Evolutionary conservation across 1,140 invertebrate genomes (phyloP).

Genomic region (Heliothis virescens): DNA sequence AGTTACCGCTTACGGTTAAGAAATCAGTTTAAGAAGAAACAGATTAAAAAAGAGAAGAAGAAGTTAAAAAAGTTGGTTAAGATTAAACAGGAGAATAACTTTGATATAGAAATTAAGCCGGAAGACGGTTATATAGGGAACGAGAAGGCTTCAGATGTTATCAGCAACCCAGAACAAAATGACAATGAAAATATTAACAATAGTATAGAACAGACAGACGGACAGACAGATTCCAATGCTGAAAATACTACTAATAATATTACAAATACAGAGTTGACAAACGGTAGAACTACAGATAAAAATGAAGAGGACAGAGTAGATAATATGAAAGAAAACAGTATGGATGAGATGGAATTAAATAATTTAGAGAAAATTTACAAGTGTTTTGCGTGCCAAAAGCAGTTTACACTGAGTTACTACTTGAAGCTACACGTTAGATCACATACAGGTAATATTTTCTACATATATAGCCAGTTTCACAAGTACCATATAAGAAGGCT

Average conservation of each 20-base stretch:
- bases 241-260: slow-evolving; percentile 51
- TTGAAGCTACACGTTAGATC: slow-evolving; percentile 80
- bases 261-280: neutral
- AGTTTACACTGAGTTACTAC: slow-evolving; percentile 80
- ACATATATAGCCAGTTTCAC: too few species aligned
- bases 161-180: slow-evolving; percentile 12
- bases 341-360: slow-evolving; percentile 46
- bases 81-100: slow-evolving; percentile 58
- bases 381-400: slow-evolving; percentile 79
- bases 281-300: slow-evolving; percentile 10
- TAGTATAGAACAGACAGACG: neutral
- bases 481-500: too few species aligned
- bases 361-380: slow-evolving; percentile 81
- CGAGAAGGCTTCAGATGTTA: slow-evolving; percentile 67
- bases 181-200: slow-evolving; percentile 23
- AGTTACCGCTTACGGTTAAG: slow-evolving; percentile 76
- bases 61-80: slow-evolving; percentile 69
- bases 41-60: slow-evolving; percentile 74
- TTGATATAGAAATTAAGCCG: slow-evolving; percentile 74
- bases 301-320: neutral
- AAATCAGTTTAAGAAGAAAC: slow-evolving; percentile 72
- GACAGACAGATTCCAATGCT: slow-evolving; percentile 52
- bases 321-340: neutral
- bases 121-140: slow-evolving; percentile 80
- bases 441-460: slow-evolving; percentile 72